phyloP scores from a whole-genome alignment of 2,113 vertebrate species.

The Apodemus speciosus region DNA sequence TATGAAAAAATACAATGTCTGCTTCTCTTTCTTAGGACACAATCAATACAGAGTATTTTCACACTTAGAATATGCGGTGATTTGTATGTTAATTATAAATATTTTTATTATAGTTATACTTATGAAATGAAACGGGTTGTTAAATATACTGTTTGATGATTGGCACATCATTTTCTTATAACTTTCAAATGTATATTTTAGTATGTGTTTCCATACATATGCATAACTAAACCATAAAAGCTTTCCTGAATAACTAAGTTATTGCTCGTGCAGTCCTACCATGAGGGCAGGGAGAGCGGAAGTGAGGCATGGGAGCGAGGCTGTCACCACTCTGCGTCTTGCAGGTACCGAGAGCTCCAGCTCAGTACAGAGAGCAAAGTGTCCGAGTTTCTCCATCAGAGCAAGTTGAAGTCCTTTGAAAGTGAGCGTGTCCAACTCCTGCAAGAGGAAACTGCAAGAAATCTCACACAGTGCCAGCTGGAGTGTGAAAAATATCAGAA shows the following conservation, averaged over 20 bases:
- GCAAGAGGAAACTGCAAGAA: slow-evolving; percentile 93
- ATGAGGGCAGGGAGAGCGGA: background rate
- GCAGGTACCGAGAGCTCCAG: slow-evolving; percentile 94
- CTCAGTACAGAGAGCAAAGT: slow-evolving; percentile 92
- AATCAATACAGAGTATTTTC: slow-evolving; percentile 39
- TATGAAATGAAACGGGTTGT: slow-evolving; percentile 31
- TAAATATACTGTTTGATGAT: slow-evolving; percentile 5
- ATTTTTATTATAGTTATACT: slow-evolving; percentile 41
- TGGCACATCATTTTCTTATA: slow-evolving; percentile 30
- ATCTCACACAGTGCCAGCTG: slow-evolving; percentile 94
- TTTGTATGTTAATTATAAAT: slow-evolving; percentile 44
- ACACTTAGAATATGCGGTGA: background rate
- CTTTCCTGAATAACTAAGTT: slow-evolving; percentile 25
- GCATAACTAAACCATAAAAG: slow-evolving; percentile 52
- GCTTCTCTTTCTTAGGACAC: slow-evolving; percentile 56
- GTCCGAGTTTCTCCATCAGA: slow-evolving; percentile 93
- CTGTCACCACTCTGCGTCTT: slow-evolving; percentile 29
- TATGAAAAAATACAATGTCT: background rate
- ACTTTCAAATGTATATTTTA: background rate
- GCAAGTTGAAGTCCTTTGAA: slow-evolving; percentile 95
- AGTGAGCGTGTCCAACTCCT: slow-evolving; percentile 93
- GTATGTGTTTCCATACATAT: background rate
- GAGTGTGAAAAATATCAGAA: slow-evolving; percentile 98
- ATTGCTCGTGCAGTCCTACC: background rate
- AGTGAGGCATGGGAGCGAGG: background rate